Evolutionary conservation across 2,797 vertebrate genomes (phyloP).

Genomic region (Eremophila alpestris): DNA sequence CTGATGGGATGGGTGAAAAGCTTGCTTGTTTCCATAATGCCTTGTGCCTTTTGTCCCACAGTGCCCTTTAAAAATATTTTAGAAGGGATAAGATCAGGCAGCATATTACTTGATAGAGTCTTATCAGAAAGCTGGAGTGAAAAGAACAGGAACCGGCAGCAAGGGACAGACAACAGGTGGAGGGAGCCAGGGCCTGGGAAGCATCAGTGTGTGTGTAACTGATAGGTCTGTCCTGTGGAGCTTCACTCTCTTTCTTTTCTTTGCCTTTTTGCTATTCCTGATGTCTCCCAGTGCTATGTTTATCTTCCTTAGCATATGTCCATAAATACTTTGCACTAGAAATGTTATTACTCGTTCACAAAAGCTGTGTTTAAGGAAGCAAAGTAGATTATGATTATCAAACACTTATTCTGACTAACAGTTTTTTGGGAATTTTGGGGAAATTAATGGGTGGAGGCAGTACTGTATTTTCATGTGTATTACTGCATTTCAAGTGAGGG

Average conservation of each 20-base stretch:
- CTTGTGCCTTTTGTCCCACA: not conserved
- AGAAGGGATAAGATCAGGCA: not conserved
- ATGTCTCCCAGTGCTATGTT: not conserved
- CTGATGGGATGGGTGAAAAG: not conserved
- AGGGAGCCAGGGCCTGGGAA: not conserved
- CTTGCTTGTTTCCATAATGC: not conserved
- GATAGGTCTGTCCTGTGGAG: not conserved
- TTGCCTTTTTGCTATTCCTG: not conserved
- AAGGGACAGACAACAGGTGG: not conserved
- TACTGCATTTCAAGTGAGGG: not conserved
- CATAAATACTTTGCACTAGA: not conserved
- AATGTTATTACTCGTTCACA: not conserved
- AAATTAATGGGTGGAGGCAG: not conserved
- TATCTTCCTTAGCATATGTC: not conserved
- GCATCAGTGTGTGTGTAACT: not conserved
- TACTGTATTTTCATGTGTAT: not conserved
- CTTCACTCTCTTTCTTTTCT: not conserved
- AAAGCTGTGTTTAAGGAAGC: not conserved
- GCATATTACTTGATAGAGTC: not conserved
- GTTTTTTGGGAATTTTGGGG: not conserved
- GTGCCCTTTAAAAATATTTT: not conserved
- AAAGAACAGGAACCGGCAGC: not conserved
- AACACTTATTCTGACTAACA: not conserved
- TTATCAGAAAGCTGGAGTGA: conserved; percentile 3
- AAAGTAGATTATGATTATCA: not conserved